Conservation (phyloP, 2,888 invertebrate species). For the Mystacides longicornis region DNA sequence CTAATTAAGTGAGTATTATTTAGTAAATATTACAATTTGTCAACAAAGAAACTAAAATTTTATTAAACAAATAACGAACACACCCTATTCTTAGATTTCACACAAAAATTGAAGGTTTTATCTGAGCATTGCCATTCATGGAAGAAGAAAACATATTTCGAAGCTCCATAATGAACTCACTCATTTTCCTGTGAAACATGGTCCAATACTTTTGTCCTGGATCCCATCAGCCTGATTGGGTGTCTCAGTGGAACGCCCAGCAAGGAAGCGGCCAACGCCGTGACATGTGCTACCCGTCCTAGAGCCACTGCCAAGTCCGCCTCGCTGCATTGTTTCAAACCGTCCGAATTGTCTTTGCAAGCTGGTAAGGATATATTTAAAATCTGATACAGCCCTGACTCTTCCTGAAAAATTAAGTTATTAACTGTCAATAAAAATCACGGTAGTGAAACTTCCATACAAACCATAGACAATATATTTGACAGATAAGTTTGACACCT, state of each 20-base stretch:
- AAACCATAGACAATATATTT: background rate
- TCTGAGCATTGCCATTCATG: no score
- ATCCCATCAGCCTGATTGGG: conserved; percentile 72
- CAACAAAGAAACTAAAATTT: no score
- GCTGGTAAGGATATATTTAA: conserved; percentile 35
- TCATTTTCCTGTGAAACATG: conserved; percentile 32
- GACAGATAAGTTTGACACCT: background rate
- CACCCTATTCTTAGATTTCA: no score
- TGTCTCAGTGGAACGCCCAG: conserved; percentile 82
- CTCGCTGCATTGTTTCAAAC: conserved; percentile 38
- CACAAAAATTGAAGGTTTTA: no score
- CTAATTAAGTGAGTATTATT: no score
- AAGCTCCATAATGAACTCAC: no score
- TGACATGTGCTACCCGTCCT: conserved; percentile 78
- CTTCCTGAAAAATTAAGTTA: conserved; percentile 31
- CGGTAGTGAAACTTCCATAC: no score
- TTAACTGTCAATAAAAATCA: no score
- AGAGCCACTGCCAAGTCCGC: conserved; percentile 74
- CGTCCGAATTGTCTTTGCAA: conserved; percentile 35
- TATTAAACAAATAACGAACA: no score
- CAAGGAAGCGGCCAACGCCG: conserved; percentile 73
- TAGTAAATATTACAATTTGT: no score
- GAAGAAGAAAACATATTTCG: no score
- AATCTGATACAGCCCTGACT: conserved; percentile 37
- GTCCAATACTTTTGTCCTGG: conserved; percentile 74